Percentiles rank a stretch among this genome's conserved stretches.
phyloP scores from a whole-genome alignment of 2,888 invertebrate genomes.

The Geophilus truncorum region DNA sequence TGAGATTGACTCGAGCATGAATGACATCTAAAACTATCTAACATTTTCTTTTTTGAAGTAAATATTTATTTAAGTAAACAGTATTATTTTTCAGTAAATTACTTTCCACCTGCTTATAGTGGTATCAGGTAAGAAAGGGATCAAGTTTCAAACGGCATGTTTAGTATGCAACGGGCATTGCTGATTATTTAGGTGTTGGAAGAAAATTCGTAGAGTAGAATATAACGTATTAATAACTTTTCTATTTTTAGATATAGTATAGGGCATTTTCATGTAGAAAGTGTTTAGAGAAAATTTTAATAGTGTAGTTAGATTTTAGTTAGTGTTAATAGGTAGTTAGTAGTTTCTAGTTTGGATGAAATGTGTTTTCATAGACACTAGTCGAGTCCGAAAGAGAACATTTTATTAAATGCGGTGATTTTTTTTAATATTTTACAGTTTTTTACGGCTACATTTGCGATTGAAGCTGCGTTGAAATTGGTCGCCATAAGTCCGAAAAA shows the following conservation, averaged over 20 bases:
- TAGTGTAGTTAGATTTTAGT: conserved; percentile 9
- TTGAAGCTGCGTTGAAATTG: conserved; percentile 89
- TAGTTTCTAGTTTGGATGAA: not conserved
- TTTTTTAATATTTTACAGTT: conserved; percentile 60
- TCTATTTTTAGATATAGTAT: not conserved
- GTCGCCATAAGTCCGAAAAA: conserved; percentile 95
- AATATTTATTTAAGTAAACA: not conserved
- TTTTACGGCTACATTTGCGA: conserved; percentile 94
- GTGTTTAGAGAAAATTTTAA: not conserved
- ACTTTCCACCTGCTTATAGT: not conserved
- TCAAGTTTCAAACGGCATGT: not conserved
- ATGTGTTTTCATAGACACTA: not conserved
- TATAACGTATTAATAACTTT: not conserved
- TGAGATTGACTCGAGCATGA: not conserved
- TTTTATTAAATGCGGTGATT: not conserved
- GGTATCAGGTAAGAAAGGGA: not conserved
- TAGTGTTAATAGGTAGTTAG: not conserved
- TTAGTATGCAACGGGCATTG: not conserved
- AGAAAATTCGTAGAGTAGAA: not conserved
- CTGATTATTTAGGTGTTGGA: not conserved
- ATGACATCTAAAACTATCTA: conserved; percentile 13
- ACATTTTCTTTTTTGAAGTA: conserved; percentile 31
- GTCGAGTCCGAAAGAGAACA: not conserved
- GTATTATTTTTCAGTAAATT: not conserved
- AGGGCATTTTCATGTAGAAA: not conserved